These are phyloP conservation scores for Phylloscopus trochilus DNA, from an alignment of 2,113 vertebrate genomes.

Conservation along the genomic window DNA sequence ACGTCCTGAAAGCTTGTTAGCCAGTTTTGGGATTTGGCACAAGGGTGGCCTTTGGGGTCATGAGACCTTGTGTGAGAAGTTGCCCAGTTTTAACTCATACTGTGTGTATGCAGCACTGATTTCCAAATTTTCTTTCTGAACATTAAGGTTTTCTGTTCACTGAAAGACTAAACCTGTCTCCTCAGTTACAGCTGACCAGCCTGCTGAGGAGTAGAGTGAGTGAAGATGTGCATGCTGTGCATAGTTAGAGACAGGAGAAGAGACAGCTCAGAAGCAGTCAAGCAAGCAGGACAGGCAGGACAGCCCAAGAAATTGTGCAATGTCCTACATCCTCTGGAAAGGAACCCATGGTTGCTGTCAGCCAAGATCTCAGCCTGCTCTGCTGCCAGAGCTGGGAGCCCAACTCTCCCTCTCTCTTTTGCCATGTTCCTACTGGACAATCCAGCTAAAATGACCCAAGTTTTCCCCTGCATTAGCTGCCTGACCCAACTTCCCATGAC, in stretches of 20 bases:
- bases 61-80: not conserved
- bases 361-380: not conserved
- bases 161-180: not conserved
- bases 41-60: not conserved
- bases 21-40: not conserved
- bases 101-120: not conserved
- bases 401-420: not conserved
- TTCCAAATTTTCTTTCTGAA: not conserved
- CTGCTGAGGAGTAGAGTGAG: not conserved
- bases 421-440: not conserved
- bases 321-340: not conserved
- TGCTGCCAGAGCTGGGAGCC: not conserved
- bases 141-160: not conserved
- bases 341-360: not conserved
- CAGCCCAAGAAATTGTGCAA: not conserved
- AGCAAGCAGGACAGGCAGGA: not conserved
- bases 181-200: not conserved
- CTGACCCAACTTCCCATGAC: not conserved
- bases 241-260: not conserved
- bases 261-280: not conserved
- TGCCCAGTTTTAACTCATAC: not conserved
- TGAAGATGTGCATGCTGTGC: rapidly evolving
- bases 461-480: not conserved
- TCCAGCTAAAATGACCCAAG: not conserved
- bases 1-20: not conserved